Conservation (phyloP, 2,113 vertebrate species). For the Choloepus hoffmanni region DNA sequence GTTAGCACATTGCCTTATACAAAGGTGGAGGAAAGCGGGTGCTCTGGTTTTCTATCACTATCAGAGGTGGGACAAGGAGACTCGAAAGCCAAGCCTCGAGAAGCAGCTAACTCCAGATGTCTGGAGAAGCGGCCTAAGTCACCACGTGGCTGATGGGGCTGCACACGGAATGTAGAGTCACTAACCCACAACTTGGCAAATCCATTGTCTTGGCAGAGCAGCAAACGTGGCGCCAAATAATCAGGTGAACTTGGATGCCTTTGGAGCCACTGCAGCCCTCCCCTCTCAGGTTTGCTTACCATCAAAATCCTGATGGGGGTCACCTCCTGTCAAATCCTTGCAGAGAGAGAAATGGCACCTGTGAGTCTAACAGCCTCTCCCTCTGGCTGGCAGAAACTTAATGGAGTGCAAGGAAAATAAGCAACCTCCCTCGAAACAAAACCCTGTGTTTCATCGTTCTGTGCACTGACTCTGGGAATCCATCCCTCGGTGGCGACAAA, state of each 20-base stretch:
- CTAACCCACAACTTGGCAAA: not conserved
- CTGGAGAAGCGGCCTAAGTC: not conserved
- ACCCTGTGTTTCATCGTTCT: constrained; percentile 54
- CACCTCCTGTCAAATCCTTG: not conserved
- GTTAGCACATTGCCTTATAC: not conserved
- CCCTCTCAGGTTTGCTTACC: not conserved
- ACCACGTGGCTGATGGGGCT: not conserved
- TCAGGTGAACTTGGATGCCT: not conserved
- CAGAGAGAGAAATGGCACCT: not conserved
- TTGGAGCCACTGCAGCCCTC: not conserved
- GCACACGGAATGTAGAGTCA: not conserved
- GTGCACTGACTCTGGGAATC: constrained; percentile 38
- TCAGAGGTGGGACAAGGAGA: not conserved
- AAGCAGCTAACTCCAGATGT: not conserved
- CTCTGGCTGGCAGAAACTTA: not conserved
- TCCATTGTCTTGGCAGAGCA: not conserved
- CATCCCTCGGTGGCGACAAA: not conserved
- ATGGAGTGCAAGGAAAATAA: not conserved
- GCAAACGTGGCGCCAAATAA: not conserved
- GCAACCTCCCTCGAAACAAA: constrained; percentile 61
- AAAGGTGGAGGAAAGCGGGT: not conserved
- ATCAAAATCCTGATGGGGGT: not conserved
- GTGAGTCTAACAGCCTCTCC: not conserved
- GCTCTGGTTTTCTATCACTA: not conserved
- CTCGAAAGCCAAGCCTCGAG: not conserved